Evolutionary conservation across 2,113 vertebrate genomes (phyloP).

Genomic region (Sceloporus undulatus): DNA sequence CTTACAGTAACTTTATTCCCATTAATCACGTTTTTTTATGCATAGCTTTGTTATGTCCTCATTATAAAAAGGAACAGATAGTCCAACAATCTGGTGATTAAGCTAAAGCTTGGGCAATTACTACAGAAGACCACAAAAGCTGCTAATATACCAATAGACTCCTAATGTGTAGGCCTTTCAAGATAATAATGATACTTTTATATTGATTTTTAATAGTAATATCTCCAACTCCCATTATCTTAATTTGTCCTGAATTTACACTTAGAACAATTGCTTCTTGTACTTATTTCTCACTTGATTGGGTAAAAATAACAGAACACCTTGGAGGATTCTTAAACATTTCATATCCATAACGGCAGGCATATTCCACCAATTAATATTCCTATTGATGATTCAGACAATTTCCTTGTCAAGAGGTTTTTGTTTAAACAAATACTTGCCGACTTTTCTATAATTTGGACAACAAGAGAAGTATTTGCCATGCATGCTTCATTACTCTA

Average conservation of each 20-base stretch:
- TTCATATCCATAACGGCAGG: background rate
- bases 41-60: too few relatives aligned
- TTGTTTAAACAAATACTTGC: background rate
- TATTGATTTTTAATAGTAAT: background rate
- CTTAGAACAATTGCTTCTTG: background rate
- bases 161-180: background rate
- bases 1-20: too few relatives aligned
- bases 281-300: conserved; percentile 6
- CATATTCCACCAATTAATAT: background rate
- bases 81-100: background rate
- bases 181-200: background rate
- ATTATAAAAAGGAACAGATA: too few relatives aligned
- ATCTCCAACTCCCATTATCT: background rate
- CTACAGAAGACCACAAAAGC: background rate
- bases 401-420: background rate
- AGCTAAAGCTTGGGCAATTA: background rate
- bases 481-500: background rate
- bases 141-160: background rate
- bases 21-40: too few relatives aligned
- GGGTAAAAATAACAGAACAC: background rate
- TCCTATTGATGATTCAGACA: background rate
- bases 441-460: background rate
- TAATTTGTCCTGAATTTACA: background rate
- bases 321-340: conserved; percentile 4
- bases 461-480: conserved; percentile 7